phyloP scores from a whole-genome alignment of 2,888 invertebrate genomes.

The Drymonia ruficornis region DNA sequence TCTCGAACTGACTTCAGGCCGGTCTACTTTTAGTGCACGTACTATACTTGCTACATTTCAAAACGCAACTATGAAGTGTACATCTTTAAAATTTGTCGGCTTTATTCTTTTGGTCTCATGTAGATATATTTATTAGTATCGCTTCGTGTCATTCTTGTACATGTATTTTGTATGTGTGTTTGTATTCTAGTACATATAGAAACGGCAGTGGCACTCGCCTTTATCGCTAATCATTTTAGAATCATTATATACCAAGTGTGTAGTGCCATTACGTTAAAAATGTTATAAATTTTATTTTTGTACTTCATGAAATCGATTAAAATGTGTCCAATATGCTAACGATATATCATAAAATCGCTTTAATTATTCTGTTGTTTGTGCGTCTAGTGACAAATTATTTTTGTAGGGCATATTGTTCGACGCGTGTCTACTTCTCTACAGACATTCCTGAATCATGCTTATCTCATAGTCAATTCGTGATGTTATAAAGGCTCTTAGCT shows the following conservation, averaged over 20 bases:
- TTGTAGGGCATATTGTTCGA: conserved; percentile 2
- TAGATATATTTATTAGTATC: conserved; percentile 30
- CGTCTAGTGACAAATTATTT: conserved; percentile 20
- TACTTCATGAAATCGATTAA: conserved; percentile 42
- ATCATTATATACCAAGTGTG: conserved; percentile 26
- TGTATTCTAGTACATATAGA: background rate
- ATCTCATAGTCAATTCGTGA: conserved; percentile 13
- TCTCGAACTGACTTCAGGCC: too few relatives aligned
- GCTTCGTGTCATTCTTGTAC: conserved; percentile 20
- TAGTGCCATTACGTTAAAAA: conserved; percentile 56
- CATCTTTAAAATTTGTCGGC: too few relatives aligned
- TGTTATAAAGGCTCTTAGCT: background rate
- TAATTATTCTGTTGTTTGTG: background rate
- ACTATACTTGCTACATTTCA: too few relatives aligned
- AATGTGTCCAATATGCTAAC: conserved; percentile 28
- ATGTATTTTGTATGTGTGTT: background rate
- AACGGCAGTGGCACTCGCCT: conserved; percentile 15
- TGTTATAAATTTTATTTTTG: conserved; percentile 55
- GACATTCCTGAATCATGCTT: conserved; percentile 26
- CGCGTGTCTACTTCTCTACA: conserved; percentile 4
- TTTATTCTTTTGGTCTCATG: too few relatives aligned
- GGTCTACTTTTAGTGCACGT: too few relatives aligned
- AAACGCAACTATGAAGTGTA: too few relatives aligned
- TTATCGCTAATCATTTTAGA: conserved; percentile 12
- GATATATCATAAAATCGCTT: background rate